phyloP scores from a whole-genome alignment of 2,797 vertebrate genomes.

The Anabacerthia variegaticeps region DNA sequence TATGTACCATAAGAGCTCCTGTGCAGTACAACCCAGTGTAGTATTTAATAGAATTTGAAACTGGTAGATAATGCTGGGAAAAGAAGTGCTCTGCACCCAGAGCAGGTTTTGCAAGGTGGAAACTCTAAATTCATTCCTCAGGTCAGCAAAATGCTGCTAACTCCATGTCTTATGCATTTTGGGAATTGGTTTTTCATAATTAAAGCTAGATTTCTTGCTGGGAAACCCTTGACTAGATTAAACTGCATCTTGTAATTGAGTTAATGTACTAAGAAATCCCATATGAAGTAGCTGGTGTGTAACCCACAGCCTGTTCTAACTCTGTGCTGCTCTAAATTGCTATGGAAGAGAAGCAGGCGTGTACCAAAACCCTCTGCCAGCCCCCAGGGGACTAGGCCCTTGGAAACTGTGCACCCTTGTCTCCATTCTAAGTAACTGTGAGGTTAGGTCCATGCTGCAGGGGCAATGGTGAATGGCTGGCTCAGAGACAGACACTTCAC shows the following conservation, averaged over 20 bases:
- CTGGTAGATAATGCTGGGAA: accelerated
- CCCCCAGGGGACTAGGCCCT: accelerated
- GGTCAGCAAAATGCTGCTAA: background rate
- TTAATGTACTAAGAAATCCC: background rate
- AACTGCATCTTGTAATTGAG: background rate
- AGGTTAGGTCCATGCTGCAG: background rate
- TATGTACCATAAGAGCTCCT: background rate
- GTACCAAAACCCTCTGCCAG: background rate
- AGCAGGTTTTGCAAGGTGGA: background rate
- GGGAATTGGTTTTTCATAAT: background rate
- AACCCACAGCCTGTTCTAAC: background rate
- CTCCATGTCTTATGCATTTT: background rate
- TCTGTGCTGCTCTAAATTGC: background rate
- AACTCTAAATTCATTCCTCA: background rate
- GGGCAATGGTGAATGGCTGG: background rate
- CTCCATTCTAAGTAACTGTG: background rate
- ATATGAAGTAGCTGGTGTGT: background rate
- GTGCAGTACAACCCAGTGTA: background rate
- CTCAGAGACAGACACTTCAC: background rate
- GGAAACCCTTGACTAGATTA: background rate
- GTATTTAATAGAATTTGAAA: background rate
- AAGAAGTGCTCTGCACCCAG: background rate
- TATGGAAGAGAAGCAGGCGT: background rate
- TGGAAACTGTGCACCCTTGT: background rate
- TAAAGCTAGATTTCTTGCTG: background rate